phyloP scores from a whole-genome alignment of 2,113 vertebrate genomes.

The Cyanoderma ruficeps region DNA sequence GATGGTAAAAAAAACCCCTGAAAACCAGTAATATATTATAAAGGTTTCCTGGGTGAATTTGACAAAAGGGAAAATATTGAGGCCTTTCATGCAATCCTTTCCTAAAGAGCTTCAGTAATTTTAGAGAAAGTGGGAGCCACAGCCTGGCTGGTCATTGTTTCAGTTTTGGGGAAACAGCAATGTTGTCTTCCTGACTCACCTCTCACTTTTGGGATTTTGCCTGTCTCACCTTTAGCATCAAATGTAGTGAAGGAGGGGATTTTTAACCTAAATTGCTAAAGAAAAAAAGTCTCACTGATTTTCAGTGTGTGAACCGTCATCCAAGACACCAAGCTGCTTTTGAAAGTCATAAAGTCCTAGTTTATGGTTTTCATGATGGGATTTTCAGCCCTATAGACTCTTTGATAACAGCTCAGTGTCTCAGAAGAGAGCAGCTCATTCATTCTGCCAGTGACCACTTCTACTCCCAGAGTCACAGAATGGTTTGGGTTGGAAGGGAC shows the following conservation, averaged over 20 bases:
- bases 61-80: background rate
- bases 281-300: background rate
- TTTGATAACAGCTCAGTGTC: background rate
- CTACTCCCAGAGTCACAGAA: background rate
- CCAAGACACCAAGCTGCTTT: background rate
- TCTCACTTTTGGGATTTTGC: background rate
- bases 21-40: background rate
- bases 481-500: fast-evolving
- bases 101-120: background rate
- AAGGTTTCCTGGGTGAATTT: background rate
- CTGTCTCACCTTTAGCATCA: background rate
- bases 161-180: background rate
- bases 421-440: background rate
- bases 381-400: background rate
- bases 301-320: background rate
- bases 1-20: background rate
- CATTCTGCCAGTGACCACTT: background rate
- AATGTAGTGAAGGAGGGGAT: background rate
- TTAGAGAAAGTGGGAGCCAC: background rate
- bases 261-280: background rate
- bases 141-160: background rate
- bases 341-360: background rate
- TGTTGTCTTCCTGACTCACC: background rate
- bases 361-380: background rate
- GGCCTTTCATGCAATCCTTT: background rate